Percentiles rank a stretch among this genome's conserved stretches.
Evolutionary conservation across 2,113 vertebrate genomes (phyloP).

Genomic region (Gallinago undulata): DNA sequence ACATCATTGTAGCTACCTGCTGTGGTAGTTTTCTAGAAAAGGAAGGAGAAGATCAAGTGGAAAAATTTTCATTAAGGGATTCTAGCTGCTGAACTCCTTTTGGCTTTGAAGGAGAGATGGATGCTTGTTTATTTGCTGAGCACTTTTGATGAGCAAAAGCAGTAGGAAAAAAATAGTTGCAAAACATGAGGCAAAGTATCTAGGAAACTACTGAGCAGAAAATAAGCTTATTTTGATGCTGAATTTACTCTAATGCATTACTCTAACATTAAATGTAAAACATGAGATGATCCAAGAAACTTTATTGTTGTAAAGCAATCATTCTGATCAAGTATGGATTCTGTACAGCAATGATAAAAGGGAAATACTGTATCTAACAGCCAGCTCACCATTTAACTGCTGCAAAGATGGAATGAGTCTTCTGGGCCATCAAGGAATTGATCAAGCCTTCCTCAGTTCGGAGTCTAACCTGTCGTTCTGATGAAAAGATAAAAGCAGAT

Average conservation of each 20-base stretch:
- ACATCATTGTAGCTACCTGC: slow-evolving; percentile 1
- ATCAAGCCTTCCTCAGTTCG: background rate
- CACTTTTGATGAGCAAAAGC: slow-evolving; percentile 3
- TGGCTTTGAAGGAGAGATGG: slow-evolving; percentile 4
- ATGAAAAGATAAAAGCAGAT: slow-evolving; percentile 14
- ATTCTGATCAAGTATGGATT: background rate
- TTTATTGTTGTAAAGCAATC: background rate
- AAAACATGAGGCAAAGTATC: background rate
- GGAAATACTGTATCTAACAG: background rate
- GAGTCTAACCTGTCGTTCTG: background rate
- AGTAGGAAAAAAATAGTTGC: background rate
- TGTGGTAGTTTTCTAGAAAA: slow-evolving; percentile 25
- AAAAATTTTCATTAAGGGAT: background rate
- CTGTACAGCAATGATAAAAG: background rate
- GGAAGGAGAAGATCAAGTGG: background rate
- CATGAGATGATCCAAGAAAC: background rate
- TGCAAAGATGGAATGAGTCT: background rate
- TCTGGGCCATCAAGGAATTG: slow-evolving; percentile 19
- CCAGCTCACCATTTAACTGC: background rate
- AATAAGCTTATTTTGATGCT: slow-evolving; percentile 33
- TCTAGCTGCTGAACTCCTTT: slow-evolving; percentile 16
- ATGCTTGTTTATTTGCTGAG: slow-evolving; percentile 25
- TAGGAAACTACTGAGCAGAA: background rate
- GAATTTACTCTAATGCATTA: background rate
- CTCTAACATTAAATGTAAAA: slow-evolving; percentile 1